Base-by-base conservation (phyloP, 2,797 vertebrate genomes). In the Leptoclinus maculatus region DNA sequence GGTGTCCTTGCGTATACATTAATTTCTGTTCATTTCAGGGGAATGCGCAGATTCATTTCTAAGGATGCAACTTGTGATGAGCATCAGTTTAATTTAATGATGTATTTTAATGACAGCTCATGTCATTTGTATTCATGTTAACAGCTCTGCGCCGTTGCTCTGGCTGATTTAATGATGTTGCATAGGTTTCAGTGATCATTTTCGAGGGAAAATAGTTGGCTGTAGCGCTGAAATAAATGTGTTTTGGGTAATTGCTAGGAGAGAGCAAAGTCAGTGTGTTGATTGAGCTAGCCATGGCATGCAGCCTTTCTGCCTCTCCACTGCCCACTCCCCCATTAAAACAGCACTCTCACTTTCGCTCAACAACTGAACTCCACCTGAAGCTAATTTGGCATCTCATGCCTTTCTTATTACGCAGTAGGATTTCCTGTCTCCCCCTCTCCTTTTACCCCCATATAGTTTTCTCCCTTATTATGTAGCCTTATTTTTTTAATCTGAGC, bases 241-340 rank as follows among this genome's bases (percentile, higher is more conserved):
- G 19, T 82, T 90, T 81, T 19, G 76, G 81, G 78, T 89, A 89
- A 90, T 89, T 90, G 88, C 81, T 68, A 25, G 68, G 78, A 84
- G 85, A 82, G 80, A 79, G 70, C 43, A 32, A 69, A 89, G 77
- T 79, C 74, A 64, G 77, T 72, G 13, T 82, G 75, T 85, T 85
- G 80, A 85, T 72, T 86, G 84, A 87, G 80, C 79, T 79, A 72
- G 77, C 74, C 75, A 66, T 81, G 74, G 60, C 80, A 74, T 49
- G 71, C 71, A 64, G 57, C 54, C 78, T 81, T 66, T 77, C 76
- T 74, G 75, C 76, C 76, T 89, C 63, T 85, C 57, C 79, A 83
- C 77, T 78, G 41, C 82, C 84, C 78, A 87, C 83, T 71, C 75
- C 63, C 62, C 66, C 74, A 89, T 88, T 91, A 87, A 87, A 88